Percentiles rank a stretch among this genome's conserved stretches.
Conservation (phyloP, 2,888 invertebrate genomes). For the Hydroisotoma schaefferi region DNA sequence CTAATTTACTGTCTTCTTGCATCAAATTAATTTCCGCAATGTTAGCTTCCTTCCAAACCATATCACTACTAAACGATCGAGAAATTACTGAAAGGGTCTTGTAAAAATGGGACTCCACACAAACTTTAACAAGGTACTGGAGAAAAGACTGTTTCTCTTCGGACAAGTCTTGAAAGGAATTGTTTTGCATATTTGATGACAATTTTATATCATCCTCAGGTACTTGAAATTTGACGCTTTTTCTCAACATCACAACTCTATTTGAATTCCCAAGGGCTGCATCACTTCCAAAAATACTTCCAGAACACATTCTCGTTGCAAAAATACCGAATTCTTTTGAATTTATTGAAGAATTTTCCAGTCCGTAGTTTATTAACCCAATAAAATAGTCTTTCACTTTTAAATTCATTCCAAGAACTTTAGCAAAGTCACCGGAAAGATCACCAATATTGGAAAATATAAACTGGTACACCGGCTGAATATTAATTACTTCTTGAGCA, state of each 20-base stretch:
- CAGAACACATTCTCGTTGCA: slow-evolving; percentile 22
- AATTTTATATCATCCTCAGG: neutral
- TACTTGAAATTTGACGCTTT: slow-evolving; percentile 3
- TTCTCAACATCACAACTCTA: neutral
- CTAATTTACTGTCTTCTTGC: slow-evolving; percentile 14
- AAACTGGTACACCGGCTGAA: slow-evolving; percentile 25
- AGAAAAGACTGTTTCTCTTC: slow-evolving; percentile 23
- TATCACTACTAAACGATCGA: slow-evolving; percentile 6
- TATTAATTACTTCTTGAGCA: slow-evolving; percentile 19
- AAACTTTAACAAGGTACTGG: slow-evolving; percentile 15
- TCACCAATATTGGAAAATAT: slow-evolving; percentile 19
- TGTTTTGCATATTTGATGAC: neutral
- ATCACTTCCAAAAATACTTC: neutral
- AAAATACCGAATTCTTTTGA: slow-evolving; percentile 31
- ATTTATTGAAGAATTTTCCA: slow-evolving; percentile 15
- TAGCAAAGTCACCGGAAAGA: slow-evolving; percentile 28
- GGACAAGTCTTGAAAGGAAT: slow-evolving; percentile 10
- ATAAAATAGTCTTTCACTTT: slow-evolving; percentile 27
- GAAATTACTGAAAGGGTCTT: slow-evolving; percentile 19
- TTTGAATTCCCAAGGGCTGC: slow-evolving; percentile 2
- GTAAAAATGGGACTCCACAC: slow-evolving; percentile 7
- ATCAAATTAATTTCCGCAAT: slow-evolving; percentile 17
- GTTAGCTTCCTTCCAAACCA: slow-evolving; percentile 19
- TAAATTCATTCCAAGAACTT: slow-evolving; percentile 23
- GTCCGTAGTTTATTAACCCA: slow-evolving; percentile 14